Conservation (phyloP, 2,113 vertebrate genomes). For the Rhineura floridana region DNA sequence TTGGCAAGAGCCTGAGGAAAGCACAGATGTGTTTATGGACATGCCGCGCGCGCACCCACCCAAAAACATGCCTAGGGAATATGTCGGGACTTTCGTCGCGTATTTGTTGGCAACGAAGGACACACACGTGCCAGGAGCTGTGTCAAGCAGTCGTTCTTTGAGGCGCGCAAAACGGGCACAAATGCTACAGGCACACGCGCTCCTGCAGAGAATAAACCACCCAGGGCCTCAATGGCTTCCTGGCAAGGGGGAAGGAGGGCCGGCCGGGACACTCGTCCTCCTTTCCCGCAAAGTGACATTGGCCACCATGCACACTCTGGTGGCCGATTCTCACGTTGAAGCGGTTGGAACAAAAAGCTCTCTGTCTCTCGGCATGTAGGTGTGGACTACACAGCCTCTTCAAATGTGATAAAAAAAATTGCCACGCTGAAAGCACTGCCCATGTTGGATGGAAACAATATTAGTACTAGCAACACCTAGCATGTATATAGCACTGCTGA, state of each 20-base stretch:
- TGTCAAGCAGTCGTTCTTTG: not conserved
- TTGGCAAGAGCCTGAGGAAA: not conserved
- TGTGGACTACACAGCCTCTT: not conserved
- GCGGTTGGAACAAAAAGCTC: not conserved
- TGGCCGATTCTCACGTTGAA: not conserved
- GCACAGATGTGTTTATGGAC: not conserved
- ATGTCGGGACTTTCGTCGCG: not conserved
- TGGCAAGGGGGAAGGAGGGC: not conserved
- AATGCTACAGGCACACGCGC: not conserved
- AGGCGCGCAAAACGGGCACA: not conserved
- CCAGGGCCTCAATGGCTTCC: not conserved
- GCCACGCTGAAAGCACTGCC: not conserved
- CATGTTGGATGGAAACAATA: not conserved
- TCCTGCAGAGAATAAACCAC: not conserved
- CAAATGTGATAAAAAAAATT: not conserved
- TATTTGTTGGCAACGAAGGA: not conserved
- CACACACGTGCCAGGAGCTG: not conserved
- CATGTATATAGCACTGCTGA: no score
- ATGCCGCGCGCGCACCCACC: no score
- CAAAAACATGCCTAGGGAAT: not conserved
- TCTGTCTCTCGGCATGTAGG: no score
- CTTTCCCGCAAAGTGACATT: not conserved
- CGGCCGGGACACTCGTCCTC: not conserved
- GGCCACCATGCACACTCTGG: not conserved
- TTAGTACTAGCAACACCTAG: not conserved